These are phyloP conservation scores for Sturnus vulgaris DNA, from an alignment of 2,113 vertebrate genomes.

Conservation along the genomic window DNA sequence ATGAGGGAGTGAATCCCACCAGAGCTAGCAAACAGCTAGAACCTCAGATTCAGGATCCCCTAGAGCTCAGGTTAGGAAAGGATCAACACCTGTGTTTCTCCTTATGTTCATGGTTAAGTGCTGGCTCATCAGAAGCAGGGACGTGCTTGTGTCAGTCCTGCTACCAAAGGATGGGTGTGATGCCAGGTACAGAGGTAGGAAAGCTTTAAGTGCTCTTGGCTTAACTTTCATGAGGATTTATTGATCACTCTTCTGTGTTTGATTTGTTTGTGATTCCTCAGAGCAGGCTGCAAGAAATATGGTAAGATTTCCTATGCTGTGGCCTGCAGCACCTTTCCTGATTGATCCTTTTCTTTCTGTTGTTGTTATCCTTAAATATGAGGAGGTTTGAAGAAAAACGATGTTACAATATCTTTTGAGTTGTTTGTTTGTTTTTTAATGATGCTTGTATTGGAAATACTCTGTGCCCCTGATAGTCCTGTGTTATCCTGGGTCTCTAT, in stretches of 20 bases:
- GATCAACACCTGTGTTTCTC: neutral
- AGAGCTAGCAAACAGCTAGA: neutral
- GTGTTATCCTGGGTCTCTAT: neutral
- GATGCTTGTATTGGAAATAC: neutral
- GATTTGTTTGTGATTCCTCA: neutral
- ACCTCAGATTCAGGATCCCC: neutral
- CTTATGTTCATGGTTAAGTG: rapidly evolving
- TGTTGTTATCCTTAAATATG: neutral
- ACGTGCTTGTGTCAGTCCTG: neutral
- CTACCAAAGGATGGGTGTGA: neutral
- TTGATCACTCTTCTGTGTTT: neutral
- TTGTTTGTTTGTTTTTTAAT: neutral
- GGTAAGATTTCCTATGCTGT: neutral
- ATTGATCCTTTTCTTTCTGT: neutral
- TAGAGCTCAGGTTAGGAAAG: neutral
- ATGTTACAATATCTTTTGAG: neutral
- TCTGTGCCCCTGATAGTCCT: neutral
- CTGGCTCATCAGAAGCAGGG: rapidly evolving
- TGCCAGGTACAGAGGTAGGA: neutral
- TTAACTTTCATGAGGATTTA: neutral
- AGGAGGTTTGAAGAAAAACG: neutral
- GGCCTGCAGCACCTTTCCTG: neutral
- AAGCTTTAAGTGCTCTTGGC: neutral
- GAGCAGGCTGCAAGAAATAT: neutral
- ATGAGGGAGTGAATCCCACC: neutral